These are phyloP conservation scores for Poecilia gillii DNA, from an alignment of 2,797 vertebrate genomes.

Conservation along the genomic window DNA sequence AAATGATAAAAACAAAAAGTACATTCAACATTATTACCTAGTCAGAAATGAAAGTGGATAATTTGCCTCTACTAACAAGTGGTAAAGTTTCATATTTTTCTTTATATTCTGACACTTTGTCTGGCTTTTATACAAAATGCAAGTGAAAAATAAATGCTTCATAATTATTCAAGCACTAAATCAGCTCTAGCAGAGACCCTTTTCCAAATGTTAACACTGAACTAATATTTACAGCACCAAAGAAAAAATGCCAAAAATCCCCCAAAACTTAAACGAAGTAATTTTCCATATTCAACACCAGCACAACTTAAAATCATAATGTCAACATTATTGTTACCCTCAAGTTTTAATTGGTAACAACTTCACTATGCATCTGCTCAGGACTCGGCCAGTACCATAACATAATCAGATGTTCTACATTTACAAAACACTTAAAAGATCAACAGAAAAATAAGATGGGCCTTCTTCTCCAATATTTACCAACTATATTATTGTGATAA, in stretches of 20 bases:
- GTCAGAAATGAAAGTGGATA: background rate
- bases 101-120: background rate
- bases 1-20: background rate
- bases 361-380: background rate
- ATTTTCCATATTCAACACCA: background rate
- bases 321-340: background rate
- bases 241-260: background rate
- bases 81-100: background rate
- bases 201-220: conserved; percentile 3
- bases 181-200: background rate
- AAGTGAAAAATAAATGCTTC: background rate
- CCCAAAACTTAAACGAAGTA: background rate
- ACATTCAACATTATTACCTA: background rate
- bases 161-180: background rate
- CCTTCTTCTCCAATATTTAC: background rate
- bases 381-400: conserved; percentile 12
- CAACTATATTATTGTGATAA: background rate
- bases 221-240: background rate
- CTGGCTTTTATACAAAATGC: background rate
- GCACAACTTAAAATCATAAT: background rate
- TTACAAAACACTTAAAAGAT: background rate
- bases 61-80: background rate
- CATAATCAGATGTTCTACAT: background rate
- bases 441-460: background rate
- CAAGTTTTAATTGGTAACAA: background rate